Conservation (phyloP, 2,113 vertebrate genomes). For the Vombatus ursinus region DNA sequence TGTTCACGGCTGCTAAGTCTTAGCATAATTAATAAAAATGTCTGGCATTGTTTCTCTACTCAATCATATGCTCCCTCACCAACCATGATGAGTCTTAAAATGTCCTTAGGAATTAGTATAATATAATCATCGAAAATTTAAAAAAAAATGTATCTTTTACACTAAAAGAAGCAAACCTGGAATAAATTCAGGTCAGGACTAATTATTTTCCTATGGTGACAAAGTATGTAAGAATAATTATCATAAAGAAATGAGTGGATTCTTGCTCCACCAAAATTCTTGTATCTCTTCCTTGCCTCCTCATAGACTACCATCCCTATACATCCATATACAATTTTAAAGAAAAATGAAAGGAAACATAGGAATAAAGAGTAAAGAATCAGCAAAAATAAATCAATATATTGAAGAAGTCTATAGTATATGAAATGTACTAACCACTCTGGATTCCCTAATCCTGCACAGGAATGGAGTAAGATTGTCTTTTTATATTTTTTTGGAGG, state of each 20-base stretch:
- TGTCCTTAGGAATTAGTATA: conserved; percentile 6
- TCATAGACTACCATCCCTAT: neutral
- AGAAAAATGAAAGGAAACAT: neutral
- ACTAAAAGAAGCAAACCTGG: conserved; percentile 12
- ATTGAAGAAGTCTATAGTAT: neutral
- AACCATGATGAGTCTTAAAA: conserved; percentile 33
- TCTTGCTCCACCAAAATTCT: neutral
- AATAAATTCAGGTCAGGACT: neutral
- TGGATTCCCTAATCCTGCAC: neutral
- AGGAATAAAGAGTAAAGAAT: neutral
- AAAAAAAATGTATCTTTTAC: conserved; percentile 3
- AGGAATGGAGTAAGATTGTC: neutral
- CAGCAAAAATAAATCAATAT: neutral
- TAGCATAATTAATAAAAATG: neutral
- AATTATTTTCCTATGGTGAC: conserved; percentile 2
- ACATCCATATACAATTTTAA: conserved; percentile 9
- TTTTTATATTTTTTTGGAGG: neutral
- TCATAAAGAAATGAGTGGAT: neutral
- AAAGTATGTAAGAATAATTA: conserved; percentile 9
- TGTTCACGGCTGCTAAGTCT: conserved; percentile 4
- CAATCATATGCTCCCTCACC: neutral
- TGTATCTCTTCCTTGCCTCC: neutral
- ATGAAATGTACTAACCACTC: neutral
- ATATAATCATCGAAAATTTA: neutral
- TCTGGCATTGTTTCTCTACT: neutral